A percentile compares a stretch with the other conserved stretches of the same genome.
These are phyloP conservation scores for Oncorhynchus masou DNA, from an alignment of 2,113 vertebrate genomes.

Conservation along the genomic window DNA sequence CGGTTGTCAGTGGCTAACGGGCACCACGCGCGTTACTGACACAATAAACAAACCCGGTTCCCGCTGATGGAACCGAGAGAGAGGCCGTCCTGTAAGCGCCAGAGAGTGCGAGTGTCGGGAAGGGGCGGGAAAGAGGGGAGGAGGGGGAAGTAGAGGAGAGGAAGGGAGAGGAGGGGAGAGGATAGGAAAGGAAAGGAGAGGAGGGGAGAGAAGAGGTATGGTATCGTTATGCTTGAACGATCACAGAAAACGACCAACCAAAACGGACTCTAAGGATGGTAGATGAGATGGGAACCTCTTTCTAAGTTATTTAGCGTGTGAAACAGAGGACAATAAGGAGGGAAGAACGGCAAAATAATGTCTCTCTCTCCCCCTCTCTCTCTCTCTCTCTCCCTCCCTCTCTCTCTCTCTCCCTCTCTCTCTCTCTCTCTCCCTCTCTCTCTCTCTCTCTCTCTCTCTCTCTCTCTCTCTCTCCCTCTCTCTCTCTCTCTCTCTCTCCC, in stretches of 20 bases:
- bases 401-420: too few species aligned
- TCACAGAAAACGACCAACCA: conserved; percentile 24
- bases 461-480: too few species aligned
- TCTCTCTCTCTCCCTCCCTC: too few species aligned
- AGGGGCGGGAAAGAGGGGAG: conserved; percentile 2
- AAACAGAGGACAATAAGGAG: conserved; percentile 1
- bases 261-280: conserved; percentile 7
- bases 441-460: too few species aligned
- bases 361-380: background rate
- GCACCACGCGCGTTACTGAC: conserved; percentile 21
- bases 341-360: background rate
- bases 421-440: too few species aligned
- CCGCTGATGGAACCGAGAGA: conserved; percentile 20
- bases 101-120: conserved; percentile 26
- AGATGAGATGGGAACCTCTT: conserved; percentile 20
- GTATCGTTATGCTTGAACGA: conserved; percentile 1
- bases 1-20: conserved; percentile 37
- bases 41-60: conserved; percentile 43
- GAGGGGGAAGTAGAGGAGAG: background rate
- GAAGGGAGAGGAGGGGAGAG: background rate
- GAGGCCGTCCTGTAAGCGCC: background rate
- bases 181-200: too few species aligned
- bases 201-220: too few species aligned
- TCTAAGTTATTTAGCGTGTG: conserved; percentile 16
- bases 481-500: too few species aligned